These are phyloP conservation scores for Momotus momota DNA, from an alignment of 2,797 vertebrate species.

Conservation along the genomic window DNA sequence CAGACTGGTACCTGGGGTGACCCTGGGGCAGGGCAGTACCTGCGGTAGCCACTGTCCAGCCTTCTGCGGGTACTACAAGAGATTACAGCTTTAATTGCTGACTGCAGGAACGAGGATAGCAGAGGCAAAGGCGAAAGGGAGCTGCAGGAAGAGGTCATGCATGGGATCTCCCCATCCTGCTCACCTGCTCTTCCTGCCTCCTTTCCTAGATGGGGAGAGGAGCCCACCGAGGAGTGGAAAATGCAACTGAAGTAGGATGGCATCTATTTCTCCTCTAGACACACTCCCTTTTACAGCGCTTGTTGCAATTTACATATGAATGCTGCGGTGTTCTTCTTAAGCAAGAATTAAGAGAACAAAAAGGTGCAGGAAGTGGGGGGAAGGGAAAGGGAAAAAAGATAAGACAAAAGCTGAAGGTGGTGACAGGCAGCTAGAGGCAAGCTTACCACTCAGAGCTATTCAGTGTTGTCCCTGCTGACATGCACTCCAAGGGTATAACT, in stretches of 20 bases:
- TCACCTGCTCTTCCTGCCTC: neutral
- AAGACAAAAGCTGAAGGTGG: conserved; percentile 67
- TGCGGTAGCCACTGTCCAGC: neutral
- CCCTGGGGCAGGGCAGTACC: neutral
- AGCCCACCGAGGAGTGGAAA: neutral
- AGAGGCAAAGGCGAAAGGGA: neutral
- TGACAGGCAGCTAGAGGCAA: conserved; percentile 57
- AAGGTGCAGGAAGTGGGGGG: conserved; percentile 42
- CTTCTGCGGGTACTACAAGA: neutral
- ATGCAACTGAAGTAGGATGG: conserved; percentile 3
- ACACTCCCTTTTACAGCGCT: neutral
- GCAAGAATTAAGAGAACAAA: conserved; percentile 68
- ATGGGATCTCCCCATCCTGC: neutral
- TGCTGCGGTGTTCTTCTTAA: conserved; percentile 49
- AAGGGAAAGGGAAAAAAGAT: conserved; percentile 27
- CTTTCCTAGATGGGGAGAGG: neutral
- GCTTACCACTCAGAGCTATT: conserved; percentile 25
- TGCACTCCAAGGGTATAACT: conserved; percentile 19
- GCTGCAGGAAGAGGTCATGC: neutral
- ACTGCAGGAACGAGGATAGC: neutral
- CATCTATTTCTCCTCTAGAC: conserved; percentile 10
- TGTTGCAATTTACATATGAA: conserved; percentile 68
- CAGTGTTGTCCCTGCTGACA: conserved; percentile 27
- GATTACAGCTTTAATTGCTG: neutral
- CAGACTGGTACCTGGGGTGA: neutral